phyloP scores from a whole-genome alignment of 2,797 vertebrate genomes.

The Hylomyscus alleni region DNA sequence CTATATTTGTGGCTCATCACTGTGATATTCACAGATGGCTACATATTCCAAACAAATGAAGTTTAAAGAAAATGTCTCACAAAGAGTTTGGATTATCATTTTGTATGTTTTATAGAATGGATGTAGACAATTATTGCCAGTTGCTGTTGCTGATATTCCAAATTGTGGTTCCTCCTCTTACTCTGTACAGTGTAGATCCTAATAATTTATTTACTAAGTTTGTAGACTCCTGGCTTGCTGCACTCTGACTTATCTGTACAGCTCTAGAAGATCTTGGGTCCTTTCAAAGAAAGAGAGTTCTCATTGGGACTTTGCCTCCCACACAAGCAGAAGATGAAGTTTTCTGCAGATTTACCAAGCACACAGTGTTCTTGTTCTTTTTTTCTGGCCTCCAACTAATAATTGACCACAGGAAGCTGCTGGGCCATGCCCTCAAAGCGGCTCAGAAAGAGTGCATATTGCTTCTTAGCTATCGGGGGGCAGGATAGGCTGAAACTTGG shows the following conservation, averaged over 20 bases:
- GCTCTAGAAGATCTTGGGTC: constrained; percentile 21
- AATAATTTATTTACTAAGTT: constrained; percentile 73
- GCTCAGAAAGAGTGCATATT: constrained; percentile 45
- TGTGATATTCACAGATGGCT: neutral
- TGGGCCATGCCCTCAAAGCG: constrained; percentile 43
- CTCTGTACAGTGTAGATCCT: neutral
- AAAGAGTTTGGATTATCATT: neutral
- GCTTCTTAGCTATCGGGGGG: neutral
- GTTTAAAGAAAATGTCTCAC: neutral
- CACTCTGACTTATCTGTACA: constrained; percentile 57
- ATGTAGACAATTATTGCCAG: neutral
- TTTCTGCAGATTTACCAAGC: constrained; percentile 58
- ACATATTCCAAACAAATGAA: neutral
- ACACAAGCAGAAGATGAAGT: constrained; percentile 72
- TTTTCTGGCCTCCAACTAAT: constrained; percentile 66
- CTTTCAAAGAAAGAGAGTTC: constrained; percentile 72
- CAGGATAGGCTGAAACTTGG: neutral
- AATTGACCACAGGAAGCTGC: constrained; percentile 70
- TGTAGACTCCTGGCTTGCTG: constrained; percentile 56
- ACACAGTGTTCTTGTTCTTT: constrained; percentile 66
- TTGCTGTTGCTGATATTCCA: neutral
- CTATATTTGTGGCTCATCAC: neutral
- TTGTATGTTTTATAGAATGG: neutral
- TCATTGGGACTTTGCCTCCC: constrained; percentile 63
- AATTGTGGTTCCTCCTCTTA: neutral